A percentile compares a stretch with the other conserved stretches of the same genome.
These are phyloP conservation scores for Calameuta pallipes DNA, from an alignment of 2,888 invertebrate genomes.

Conservation along the genomic window DNA sequence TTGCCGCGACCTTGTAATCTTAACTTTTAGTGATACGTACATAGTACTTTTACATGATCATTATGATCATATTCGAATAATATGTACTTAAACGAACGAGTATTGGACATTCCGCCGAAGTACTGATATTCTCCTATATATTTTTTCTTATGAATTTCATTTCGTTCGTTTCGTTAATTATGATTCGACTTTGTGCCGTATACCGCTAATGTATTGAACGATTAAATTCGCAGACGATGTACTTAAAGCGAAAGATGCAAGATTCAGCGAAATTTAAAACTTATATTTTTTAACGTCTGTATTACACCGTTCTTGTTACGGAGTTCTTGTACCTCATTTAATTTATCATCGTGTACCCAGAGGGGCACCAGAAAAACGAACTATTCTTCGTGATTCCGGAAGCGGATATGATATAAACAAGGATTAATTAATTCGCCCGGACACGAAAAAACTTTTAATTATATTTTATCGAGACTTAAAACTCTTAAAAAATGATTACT, in stretches of 20 bases:
- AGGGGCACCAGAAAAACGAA: not conserved
- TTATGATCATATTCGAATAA: not conserved
- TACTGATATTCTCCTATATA: not conserved
- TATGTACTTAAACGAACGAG: constrained; percentile 19
- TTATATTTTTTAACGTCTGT: not conserved
- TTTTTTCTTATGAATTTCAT: not conserved
- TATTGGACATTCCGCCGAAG: constrained; percentile 20
- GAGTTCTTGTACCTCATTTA: too few species aligned
- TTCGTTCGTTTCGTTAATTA: not conserved
- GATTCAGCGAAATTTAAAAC: not conserved
- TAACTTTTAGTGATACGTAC: not conserved
- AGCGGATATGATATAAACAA: not conserved
- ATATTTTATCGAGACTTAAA: not conserved
- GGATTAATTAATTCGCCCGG: not conserved
- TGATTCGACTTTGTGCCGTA: not conserved
- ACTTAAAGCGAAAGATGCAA: constrained; percentile 18
- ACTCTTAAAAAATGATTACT: not conserved
- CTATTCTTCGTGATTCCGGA: not conserved
- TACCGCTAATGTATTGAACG: not conserved
- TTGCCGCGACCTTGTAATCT: not conserved
- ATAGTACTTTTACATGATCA: not conserved
- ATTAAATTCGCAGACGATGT: constrained; percentile 7
- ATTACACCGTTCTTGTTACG: not conserved
- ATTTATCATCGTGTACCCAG: too few species aligned
- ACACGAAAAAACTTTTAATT: not conserved